Evolutionary conservation across 2,113 vertebrate species (phyloP).

Genomic region (Sminthopsis crassicaudata): DNA sequence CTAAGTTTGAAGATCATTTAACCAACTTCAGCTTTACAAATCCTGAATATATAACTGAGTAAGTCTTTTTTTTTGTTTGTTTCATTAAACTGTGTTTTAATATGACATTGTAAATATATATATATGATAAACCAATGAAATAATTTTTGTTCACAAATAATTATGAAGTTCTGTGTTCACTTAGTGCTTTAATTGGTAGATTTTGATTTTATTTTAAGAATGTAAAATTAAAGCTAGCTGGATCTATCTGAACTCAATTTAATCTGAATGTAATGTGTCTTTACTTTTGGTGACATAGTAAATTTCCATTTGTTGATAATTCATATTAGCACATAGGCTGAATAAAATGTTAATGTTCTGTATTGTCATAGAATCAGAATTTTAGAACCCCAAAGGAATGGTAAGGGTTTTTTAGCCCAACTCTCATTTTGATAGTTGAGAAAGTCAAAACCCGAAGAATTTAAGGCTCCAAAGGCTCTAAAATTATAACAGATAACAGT

Average conservation of each 20-base stretch:
- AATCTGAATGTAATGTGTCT: not conserved
- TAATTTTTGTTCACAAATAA: not conserved
- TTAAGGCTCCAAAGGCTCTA: not conserved
- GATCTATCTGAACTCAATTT: not conserved
- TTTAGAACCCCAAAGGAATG: not conserved
- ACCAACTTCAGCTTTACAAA: slow-evolving; percentile 81
- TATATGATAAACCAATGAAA: not conserved
- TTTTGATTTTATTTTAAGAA: not conserved
- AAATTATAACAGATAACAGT: not conserved
- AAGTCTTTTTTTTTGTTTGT: slow-evolving; percentile 74
- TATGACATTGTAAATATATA: not conserved
- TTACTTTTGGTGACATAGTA: not conserved
- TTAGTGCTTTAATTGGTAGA: not conserved
- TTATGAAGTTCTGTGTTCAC: not conserved
- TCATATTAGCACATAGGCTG: not conserved
- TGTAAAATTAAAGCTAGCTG: not conserved
- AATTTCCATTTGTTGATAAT: not conserved
- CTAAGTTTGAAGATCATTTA: slow-evolving; percentile 83
- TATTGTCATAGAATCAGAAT: not conserved
- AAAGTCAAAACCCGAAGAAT: not conserved
- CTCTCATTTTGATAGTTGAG: not conserved
- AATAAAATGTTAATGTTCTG: not conserved
- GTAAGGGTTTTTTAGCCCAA: not conserved
- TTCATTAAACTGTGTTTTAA: not conserved
- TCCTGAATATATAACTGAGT: slow-evolving; percentile 85